phyloP scores from a whole-genome alignment of 1,140 invertebrate genomes.

The Penaeus indicus region DNA sequence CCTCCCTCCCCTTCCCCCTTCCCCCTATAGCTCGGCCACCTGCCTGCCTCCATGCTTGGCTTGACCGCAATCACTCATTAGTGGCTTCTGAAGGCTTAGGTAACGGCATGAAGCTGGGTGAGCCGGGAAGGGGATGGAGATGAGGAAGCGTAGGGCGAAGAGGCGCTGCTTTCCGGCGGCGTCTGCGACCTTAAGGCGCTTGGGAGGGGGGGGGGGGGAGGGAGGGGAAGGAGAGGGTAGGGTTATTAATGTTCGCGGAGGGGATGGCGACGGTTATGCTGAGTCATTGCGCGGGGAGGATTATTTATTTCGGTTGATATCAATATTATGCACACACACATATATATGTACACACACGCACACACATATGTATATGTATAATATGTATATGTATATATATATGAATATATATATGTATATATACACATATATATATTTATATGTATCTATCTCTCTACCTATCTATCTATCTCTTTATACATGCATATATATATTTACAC shows the following conservation, averaged over 20 bases:
- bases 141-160: too few species aligned
- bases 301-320: background rate
- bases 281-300: background rate
- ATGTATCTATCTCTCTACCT: background rate
- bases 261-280: background rate
- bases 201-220: background rate
- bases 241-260: background rate
- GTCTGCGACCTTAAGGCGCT: background rate
- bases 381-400: background rate
- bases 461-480: background rate
- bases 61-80: too few species aligned
- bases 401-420: background rate
- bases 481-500: constrained; percentile 2
- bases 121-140: too few species aligned
- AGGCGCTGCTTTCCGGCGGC: too few species aligned
- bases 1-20: too few species aligned
- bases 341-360: background rate
- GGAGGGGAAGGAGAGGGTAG: background rate
- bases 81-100: too few species aligned
- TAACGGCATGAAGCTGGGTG: too few species aligned
- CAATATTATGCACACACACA: background rate
- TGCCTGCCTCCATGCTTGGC: too few species aligned
- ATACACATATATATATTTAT: background rate
- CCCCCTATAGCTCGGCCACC: too few species aligned
- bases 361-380: background rate